Conservation (phyloP, 1,140 invertebrate genomes). For the Adelges cooleyi region DNA sequence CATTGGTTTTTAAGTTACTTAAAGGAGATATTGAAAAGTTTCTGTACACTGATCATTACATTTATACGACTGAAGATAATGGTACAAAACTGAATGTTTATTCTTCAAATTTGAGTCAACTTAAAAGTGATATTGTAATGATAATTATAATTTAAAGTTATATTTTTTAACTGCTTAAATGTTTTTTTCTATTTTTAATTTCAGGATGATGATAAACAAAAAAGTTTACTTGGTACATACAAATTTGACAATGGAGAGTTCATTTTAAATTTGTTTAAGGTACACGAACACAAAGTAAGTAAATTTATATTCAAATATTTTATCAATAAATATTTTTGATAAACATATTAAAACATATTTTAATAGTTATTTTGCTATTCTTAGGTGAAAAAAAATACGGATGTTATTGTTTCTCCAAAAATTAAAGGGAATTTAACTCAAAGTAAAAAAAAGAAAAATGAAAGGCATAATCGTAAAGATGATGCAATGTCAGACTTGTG, state of each 20-base stretch:
- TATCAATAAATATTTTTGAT: neutral
- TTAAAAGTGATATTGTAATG: conserved; percentile 45
- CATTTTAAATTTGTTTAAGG: conserved; percentile 32
- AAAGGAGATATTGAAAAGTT: conserved; percentile 42
- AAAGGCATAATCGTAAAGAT: conserved; percentile 4
- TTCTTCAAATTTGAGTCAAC: conserved; percentile 50
- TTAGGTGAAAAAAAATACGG: neutral
- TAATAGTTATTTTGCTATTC: neutral
- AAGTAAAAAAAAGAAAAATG: conserved; percentile 17
- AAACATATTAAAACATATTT: too few relatives aligned
- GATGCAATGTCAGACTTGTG: conserved; percentile 2
- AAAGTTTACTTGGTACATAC: conserved; percentile 23
- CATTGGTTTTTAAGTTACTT: conserved; percentile 56
- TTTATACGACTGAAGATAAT: conserved; percentile 46
- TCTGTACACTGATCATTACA: conserved; percentile 49
- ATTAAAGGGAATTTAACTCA: neutral
- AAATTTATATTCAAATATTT: conserved; percentile 31
- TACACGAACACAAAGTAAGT: conserved; percentile 37
- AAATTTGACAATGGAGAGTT: conserved; percentile 7
- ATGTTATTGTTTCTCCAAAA: neutral
- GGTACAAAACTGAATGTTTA: conserved; percentile 44
- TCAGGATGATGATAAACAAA: conserved; percentile 16
- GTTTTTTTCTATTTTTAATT: conserved; percentile 12
- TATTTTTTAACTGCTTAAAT: conserved; percentile 34
- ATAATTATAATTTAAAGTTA: neutral